Evolutionary conservation across 2,888 invertebrate species (phyloP).

Genomic region (Notocelia uddmanniana): DNA sequence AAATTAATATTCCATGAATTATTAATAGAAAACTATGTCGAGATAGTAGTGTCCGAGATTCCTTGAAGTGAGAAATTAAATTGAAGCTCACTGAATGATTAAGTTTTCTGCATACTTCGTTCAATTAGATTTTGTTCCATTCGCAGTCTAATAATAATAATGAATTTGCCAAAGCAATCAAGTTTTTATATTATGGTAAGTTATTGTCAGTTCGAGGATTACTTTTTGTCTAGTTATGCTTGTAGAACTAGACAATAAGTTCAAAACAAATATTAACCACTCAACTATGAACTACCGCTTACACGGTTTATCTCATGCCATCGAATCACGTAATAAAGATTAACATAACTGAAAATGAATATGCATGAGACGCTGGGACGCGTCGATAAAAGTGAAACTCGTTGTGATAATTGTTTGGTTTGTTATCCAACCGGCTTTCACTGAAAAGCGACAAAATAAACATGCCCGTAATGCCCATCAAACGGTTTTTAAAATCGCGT

Average conservation of each 20-base stretch:
- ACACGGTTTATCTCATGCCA: conserved; percentile 8
- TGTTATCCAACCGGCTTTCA: conserved; percentile 38
- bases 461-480: neutral
- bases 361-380: conserved; percentile 27
- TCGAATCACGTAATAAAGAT: conserved; percentile 22
- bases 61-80: neutral
- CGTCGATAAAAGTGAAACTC: conserved; percentile 41
- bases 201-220: too few relatives aligned
- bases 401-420: conserved; percentile 37
- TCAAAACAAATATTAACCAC: neutral
- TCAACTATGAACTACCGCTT: neutral
- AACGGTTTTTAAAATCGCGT: neutral
- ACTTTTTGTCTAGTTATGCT: too few relatives aligned
- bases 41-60: neutral
- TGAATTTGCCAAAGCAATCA: too few relatives aligned
- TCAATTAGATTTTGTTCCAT: neutral
- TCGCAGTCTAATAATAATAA: neutral
- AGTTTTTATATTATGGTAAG: too few relatives aligned
- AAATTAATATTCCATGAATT: too few relatives aligned
- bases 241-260: too few relatives aligned
- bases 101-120: neutral
- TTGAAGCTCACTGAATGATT: neutral
- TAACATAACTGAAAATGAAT: conserved; percentile 23
- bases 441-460: conserved; percentile 30
- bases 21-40: neutral